A percentile compares a stretch with the other conserved stretches of the same genome.
phyloP scores from a whole-genome alignment of 2,797 vertebrate genomes.

The Neopelma chrysocephalum region DNA sequence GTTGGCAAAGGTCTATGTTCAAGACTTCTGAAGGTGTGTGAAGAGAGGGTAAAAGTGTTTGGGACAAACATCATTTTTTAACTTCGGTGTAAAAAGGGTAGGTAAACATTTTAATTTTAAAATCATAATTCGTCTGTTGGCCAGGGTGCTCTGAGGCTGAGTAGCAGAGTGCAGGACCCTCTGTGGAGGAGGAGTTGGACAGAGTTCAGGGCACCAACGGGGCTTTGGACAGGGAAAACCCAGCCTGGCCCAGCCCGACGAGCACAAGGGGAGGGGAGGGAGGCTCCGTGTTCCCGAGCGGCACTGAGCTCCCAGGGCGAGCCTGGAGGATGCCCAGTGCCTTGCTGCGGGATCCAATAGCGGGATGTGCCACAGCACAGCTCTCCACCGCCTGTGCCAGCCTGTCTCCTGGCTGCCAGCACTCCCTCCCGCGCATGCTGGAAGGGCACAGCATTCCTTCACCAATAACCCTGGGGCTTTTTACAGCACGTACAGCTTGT shows the following conservation, averaged over 20 bases:
- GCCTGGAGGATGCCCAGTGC: background rate
- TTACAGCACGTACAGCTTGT: background rate
- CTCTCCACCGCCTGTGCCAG: background rate
- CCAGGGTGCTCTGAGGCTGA: background rate
- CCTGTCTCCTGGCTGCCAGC: background rate
- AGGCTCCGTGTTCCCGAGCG: fast-evolving
- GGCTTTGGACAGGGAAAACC: background rate
- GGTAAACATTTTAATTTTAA: background rate
- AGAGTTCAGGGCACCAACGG: fast-evolving
- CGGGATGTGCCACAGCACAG: background rate
- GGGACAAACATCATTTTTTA: background rate
- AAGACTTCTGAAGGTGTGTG: background rate
- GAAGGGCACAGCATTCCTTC: background rate
- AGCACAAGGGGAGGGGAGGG: background rate
- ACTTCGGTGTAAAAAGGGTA: background rate
- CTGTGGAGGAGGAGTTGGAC: fast-evolving
- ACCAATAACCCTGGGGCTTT: background rate
- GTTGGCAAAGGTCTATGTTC: fast-evolving
- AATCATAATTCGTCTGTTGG: background rate
- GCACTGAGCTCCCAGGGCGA: background rate
- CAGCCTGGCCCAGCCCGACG: fast-evolving
- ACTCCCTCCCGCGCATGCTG: background rate
- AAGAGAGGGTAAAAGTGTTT: background rate
- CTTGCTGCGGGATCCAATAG: fast-evolving
- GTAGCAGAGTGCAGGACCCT: background rate